A percentile compares a stretch with the other conserved stretches of the same genome.
Conservation (phyloP, 1,140 invertebrate genomes). For the Coelopa frigida region DNA sequence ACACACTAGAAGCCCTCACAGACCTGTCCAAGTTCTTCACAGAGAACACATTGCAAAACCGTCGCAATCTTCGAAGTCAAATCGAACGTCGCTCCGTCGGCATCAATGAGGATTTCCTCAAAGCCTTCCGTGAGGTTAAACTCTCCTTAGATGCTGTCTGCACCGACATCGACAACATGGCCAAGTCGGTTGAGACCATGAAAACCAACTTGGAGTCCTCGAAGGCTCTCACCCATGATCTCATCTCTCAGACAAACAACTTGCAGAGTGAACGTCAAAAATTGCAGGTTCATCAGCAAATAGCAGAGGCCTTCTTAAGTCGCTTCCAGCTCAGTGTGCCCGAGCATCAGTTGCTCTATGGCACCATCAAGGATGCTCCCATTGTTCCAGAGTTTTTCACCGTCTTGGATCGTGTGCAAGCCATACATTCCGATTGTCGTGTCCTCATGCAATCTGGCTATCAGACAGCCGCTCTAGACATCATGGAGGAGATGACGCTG, state of each 20-base stretch:
- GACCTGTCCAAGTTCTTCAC: slow-evolving; percentile 78
- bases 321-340: slow-evolving; percentile 75
- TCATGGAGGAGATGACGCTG: slow-evolving; percentile 92
- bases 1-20: slow-evolving; percentile 77
- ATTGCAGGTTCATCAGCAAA: slow-evolving; percentile 72
- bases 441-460: slow-evolving; percentile 70
- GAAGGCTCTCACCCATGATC: slow-evolving; percentile 79
- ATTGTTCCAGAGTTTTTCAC: slow-evolving; percentile 75
- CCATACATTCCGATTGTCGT: slow-evolving; percentile 68
- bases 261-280: slow-evolving; percentile 78
- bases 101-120: slow-evolving; percentile 77
- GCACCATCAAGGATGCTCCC: slow-evolving; percentile 58
- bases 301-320: slow-evolving; percentile 72
- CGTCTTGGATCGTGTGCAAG: slow-evolving; percentile 65
- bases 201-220: slow-evolving; percentile 71
- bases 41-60: slow-evolving; percentile 78
- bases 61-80: slow-evolving; percentile 81
- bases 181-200: slow-evolving; percentile 79
- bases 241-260: slow-evolving; percentile 80
- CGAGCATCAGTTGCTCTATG: slow-evolving; percentile 69
- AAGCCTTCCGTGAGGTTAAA: slow-evolving; percentile 79
- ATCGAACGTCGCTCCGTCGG: slow-evolving; percentile 79
- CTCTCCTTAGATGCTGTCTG: slow-evolving; percentile 74
- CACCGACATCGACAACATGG: slow-evolving; percentile 71
- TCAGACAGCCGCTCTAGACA: slow-evolving; percentile 80